phyloP scores from a whole-genome alignment of 2,797 vertebrate species.

The Sardinella longiceps region DNA sequence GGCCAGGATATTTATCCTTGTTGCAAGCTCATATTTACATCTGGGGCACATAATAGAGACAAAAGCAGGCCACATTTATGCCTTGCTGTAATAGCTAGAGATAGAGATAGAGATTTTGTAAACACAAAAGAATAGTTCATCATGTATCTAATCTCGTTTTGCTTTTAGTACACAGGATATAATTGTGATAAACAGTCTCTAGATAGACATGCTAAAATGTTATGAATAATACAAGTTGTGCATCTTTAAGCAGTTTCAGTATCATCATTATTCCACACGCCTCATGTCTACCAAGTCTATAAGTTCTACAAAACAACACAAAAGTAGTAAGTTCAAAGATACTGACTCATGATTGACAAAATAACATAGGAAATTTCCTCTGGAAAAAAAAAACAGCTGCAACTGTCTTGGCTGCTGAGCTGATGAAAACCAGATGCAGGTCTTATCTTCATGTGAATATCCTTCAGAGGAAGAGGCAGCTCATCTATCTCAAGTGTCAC shows the following conservation, averaged over 20 bases:
- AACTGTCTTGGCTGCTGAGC: neutral
- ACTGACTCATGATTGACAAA: neutral
- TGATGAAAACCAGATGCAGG: slow-evolving; percentile 38
- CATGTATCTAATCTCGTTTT: neutral
- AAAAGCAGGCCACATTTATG: neutral
- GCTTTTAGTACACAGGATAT: neutral
- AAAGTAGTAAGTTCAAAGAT: neutral
- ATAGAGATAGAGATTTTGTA: neutral
- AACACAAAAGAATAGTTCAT: neutral
- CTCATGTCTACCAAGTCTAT: neutral
- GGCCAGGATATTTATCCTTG: slow-evolving; percentile 18
- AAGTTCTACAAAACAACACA: neutral
- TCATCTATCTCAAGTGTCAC: slow-evolving; percentile 18
- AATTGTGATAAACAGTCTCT: neutral
- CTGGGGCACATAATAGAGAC: slow-evolving; percentile 6
- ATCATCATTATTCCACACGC: neutral
- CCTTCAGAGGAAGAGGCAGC: neutral
- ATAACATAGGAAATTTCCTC: slow-evolving; percentile 31
- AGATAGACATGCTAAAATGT: neutral
- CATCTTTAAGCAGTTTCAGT: neutral
- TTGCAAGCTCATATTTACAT: slow-evolving; percentile 22
- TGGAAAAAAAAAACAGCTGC: slow-evolving; percentile 23
- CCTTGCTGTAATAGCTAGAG: neutral
- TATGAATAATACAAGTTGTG: neutral
- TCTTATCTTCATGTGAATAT: slow-evolving; percentile 11